Evolutionary conservation across 2,888 invertebrate species (phyloP).

Genomic region (Dugesia japonica): DNA sequence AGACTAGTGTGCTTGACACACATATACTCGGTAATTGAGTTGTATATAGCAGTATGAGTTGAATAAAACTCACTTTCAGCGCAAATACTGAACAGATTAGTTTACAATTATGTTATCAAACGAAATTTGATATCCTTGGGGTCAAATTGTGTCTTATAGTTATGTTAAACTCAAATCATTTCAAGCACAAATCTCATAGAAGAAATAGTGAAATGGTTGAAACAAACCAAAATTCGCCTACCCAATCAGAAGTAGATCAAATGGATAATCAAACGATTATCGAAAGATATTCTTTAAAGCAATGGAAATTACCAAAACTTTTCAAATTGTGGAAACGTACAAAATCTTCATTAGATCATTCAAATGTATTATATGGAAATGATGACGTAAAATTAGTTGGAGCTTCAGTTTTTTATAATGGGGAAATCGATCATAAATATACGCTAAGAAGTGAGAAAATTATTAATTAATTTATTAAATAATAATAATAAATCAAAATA

Average conservation of each 20-base stretch:
- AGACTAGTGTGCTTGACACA: not conserved
- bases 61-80: not conserved
- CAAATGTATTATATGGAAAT: not conserved
- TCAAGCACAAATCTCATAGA: not conserved
- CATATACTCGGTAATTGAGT: not conserved
- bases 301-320: conserved; percentile 3
- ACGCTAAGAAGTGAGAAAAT: not conserved
- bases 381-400: conserved; percentile 12
- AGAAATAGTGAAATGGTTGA: not conserved
- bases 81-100: not conserved
- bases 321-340: not conserved
- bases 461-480: too few relatives aligned
- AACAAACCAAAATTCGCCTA: not conserved
- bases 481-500: too few relatives aligned
- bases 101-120: not conserved
- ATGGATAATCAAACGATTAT: conserved; percentile 8
- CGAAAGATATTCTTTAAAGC: not conserved
- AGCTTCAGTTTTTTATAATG: not conserved
- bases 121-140: not conserved
- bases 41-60: not conserved
- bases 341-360: not conserved
- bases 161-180: not conserved
- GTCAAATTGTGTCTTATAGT: not conserved
- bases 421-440: not conserved
- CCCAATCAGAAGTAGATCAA: not conserved